Conservation (phyloP, 2,888 invertebrate species). For the Oscheius myriophilus region DNA sequence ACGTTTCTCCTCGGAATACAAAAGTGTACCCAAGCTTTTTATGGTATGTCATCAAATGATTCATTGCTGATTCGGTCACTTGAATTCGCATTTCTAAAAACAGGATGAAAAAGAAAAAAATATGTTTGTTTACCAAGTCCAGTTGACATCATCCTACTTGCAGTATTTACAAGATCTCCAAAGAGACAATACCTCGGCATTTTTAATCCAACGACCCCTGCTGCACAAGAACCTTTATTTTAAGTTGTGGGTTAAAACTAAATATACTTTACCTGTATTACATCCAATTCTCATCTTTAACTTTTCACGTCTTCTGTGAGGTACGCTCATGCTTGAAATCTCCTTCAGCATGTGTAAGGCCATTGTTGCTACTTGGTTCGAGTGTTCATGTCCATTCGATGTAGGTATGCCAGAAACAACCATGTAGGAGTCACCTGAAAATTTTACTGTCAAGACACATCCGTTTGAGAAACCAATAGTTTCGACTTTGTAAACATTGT, state of each 20-base stretch:
- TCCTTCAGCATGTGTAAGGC: conserved; percentile 14
- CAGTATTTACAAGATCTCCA: conserved; percentile 17
- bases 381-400: conserved; percentile 5
- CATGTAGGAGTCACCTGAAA: conserved; percentile 9
- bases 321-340: background rate
- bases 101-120: too few species aligned
- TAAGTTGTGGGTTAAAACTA: too few species aligned
- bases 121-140: background rate
- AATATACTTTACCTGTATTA: conserved; percentile 5
- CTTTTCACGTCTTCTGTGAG: background rate
- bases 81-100: conserved; percentile 15
- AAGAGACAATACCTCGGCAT: conserved; percentile 17
- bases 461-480: background rate
- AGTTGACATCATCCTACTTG: conserved; percentile 14
- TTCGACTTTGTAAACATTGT: conserved; percentile 19
- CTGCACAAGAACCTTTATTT: conserved; percentile 10
- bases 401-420: conserved; percentile 12
- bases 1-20: background rate
- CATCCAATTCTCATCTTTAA: conserved; percentile 9
- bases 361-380: conserved; percentile 7
- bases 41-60: background rate
- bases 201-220: conserved; percentile 16
- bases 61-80: background rate
- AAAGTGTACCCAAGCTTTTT: background rate
- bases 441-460: background rate